Conservation (phyloP, 2,888 invertebrate species). For the Watsonalla cultraria region DNA sequence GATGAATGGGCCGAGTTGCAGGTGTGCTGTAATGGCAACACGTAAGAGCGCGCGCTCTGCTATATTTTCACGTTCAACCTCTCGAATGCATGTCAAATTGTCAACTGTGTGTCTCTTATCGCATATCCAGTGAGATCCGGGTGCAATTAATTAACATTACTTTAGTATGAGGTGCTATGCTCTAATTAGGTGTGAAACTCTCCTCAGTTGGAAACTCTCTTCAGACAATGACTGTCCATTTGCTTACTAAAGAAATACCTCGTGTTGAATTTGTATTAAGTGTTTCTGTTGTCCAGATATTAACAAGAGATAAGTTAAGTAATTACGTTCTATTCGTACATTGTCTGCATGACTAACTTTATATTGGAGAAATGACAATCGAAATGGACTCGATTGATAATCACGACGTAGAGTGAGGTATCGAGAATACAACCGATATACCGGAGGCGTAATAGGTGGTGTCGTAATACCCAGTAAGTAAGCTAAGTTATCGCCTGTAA, state of each 20-base stretch:
- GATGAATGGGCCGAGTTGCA: conserved; percentile 41
- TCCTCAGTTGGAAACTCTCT: conserved; percentile 25
- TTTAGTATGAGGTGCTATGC: conserved; percentile 16
- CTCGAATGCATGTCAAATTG: conserved; percentile 31
- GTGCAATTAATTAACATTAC: conserved; percentile 41
- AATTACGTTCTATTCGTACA: conserved; percentile 31
- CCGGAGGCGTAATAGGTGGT: conserved; percentile 22
- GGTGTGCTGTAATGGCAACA: conserved; percentile 49
- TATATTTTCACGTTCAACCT: conserved; percentile 17
- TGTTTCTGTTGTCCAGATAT: conserved; percentile 27
- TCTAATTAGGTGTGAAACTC: conserved; percentile 25
- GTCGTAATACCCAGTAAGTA: conserved; percentile 26
- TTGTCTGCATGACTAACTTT: conserved; percentile 31
- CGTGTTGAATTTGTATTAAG: conserved; percentile 12
- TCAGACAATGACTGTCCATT: neutral
- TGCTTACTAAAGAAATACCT: neutral
- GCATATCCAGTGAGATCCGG: conserved; percentile 23
- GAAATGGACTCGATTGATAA: conserved; percentile 29
- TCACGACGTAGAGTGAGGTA: conserved; percentile 19
- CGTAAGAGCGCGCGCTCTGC: conserved; percentile 36
- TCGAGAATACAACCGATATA: conserved; percentile 15
- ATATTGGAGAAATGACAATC: conserved; percentile 38
- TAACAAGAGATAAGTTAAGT: conserved; percentile 31
- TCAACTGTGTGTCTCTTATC: conserved; percentile 27
- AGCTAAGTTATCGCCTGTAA: conserved; percentile 16